phyloP scores from a whole-genome alignment of 2,888 invertebrate genomes.

The Aphidoletes aphidimyza region DNA sequence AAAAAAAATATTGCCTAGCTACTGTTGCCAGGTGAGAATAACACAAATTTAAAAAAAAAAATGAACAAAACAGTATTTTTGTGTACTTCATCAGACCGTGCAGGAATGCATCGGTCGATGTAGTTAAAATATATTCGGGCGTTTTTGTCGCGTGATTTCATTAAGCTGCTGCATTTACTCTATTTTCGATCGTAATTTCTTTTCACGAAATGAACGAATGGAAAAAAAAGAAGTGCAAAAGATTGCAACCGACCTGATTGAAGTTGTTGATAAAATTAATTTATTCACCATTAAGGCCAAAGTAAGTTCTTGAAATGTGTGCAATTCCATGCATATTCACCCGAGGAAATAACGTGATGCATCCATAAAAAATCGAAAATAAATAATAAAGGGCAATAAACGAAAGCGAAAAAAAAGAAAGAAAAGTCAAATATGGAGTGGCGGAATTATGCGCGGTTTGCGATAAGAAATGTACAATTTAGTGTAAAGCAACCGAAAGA shows the following conservation, averaged over 20 bases:
- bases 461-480: constrained; percentile 52
- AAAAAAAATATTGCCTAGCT: neutral
- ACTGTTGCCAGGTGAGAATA: too few relatives aligned
- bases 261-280: constrained; percentile 48
- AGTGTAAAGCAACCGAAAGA: constrained; percentile 23
- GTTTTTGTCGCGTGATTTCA: constrained; percentile 35
- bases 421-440: neutral
- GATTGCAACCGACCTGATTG: constrained; percentile 27
- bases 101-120: neutral
- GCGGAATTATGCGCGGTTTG: neutral
- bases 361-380: neutral
- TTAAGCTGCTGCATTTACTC: too few relatives aligned
- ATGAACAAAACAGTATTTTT: neutral
- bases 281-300: constrained; percentile 39
- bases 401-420: neutral
- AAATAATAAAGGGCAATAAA: constrained; percentile 43
- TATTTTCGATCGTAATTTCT: too few relatives aligned
- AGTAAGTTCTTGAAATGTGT: constrained; percentile 29
- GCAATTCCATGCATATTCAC: neutral
- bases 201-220: neutral
- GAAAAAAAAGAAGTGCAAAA: constrained; percentile 17
- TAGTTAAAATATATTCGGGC: constrained; percentile 27
- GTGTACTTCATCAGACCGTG: constrained; percentile 35
- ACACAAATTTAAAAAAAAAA: constrained; percentile 2
- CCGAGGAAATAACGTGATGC: neutral